These are phyloP conservation scores for Ictidomys tridecemlineatus DNA, from an alignment of 2,113 vertebrate species.

Conservation along the genomic window DNA sequence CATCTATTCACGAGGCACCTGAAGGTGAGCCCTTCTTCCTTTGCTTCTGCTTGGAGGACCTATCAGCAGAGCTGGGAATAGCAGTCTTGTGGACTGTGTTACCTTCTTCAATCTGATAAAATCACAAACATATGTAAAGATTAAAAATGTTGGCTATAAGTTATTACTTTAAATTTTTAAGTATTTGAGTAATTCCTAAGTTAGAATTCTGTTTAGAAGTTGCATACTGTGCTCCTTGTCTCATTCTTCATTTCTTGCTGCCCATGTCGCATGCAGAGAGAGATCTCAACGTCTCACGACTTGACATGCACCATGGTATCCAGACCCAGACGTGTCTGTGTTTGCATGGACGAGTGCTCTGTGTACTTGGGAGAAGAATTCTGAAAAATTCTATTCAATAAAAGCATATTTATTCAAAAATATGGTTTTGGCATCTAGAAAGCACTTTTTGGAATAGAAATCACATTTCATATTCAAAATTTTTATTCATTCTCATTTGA, in stretches of 20 bases:
- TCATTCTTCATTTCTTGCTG: neutral
- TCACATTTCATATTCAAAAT: conserved; percentile 41
- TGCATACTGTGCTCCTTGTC: neutral
- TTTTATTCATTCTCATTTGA: conserved; percentile 30
- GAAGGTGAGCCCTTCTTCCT: conserved; percentile 73
- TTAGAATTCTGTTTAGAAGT: neutral
- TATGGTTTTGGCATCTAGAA: neutral
- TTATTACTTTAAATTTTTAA: neutral
- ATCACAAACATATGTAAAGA: neutral
- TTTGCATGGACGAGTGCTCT: neutral
- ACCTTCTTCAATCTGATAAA: neutral
- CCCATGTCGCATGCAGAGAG: too few species aligned
- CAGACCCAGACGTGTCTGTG: neutral
- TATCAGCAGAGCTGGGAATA: neutral
- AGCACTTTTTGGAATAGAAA: neutral
- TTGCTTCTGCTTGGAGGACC: neutral
- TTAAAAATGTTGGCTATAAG: neutral
- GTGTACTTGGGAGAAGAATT: neutral
- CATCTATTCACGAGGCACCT: conserved; percentile 70
- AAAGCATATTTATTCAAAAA: neutral
- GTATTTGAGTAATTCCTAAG: neutral
- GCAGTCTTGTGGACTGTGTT: neutral
- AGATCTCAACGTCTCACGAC: neutral
- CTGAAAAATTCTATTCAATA: conserved; percentile 23
- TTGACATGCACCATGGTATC: accelerated